Conservation (phyloP, 30 jellyfish, hydroid and myxozoan genomes). For the Cassiopea andromeda region DNA sequence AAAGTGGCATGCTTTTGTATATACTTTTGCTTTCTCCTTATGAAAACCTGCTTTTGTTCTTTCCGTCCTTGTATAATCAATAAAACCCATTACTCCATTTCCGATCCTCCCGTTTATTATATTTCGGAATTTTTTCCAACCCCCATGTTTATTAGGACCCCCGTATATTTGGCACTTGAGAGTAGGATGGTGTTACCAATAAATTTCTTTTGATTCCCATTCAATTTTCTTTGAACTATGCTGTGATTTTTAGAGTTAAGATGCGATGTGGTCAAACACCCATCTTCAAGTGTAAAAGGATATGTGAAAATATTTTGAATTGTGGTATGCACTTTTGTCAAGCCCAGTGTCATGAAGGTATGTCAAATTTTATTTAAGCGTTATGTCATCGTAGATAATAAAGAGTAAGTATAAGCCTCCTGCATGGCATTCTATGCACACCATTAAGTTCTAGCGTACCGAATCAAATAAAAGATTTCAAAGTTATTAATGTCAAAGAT, state of each 20-base stretch:
- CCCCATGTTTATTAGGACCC: neutral
- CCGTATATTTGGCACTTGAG: neutral
- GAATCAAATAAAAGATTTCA: too few species aligned
- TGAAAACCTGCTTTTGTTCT: too few species aligned
- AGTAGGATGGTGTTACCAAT: neutral
- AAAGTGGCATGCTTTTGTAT: neutral
- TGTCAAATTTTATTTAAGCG: neutral
- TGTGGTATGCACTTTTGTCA: conserved; percentile 85
- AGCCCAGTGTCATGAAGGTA: conserved; percentile 91
- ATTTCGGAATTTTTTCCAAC: too few species aligned
- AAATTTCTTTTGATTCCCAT: neutral
- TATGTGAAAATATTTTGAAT: conserved; percentile 67
- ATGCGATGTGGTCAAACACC: conserved; percentile 91
- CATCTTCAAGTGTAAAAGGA: conserved; percentile 60
- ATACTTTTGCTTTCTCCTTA: neutral
- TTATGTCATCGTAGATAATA: neutral
- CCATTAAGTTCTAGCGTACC: too few species aligned
- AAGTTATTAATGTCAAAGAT: too few species aligned
- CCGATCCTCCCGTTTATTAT: neutral
- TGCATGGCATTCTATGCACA: too few species aligned
- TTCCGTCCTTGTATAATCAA: too few species aligned
- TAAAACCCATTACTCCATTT: neutral
- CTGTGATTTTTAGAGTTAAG: conserved; percentile 57
- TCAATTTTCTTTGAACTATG: neutral
- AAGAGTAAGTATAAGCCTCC: neutral